These are phyloP conservation scores for Actinia tenebrosa DNA, from an alignment of 64 coral and sea anemone species.

Conservation along the genomic window DNA sequence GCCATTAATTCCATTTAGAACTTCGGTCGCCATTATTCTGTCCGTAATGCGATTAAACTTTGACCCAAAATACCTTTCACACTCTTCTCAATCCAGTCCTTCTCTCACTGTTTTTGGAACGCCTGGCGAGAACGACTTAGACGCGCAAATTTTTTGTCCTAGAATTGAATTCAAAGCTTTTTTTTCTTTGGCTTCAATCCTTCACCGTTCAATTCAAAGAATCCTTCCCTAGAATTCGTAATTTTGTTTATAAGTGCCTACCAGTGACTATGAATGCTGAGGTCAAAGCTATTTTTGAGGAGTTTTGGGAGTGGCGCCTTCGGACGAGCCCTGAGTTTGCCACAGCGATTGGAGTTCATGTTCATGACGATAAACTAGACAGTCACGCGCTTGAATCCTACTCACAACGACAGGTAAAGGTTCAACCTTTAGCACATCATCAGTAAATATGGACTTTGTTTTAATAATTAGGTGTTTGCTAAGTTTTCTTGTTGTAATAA, in stretches of 20 bases:
- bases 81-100: not conserved
- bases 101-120: not conserved
- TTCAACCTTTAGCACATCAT: constrained; percentile 14
- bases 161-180: not conserved
- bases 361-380: constrained; percentile 52
- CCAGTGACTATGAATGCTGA: constrained; percentile 46
- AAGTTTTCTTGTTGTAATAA: not conserved
- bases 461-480: not conserved
- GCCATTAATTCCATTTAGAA: constrained; percentile 25
- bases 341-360: constrained; percentile 65
- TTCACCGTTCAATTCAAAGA: not conserved
- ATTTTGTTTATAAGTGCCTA: constrained; percentile 17
- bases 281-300: constrained; percentile 61
- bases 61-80: constrained; percentile 29
- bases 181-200: not conserved
- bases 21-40: constrained; percentile 12
- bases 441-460: not conserved
- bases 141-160: not conserved
- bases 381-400: constrained; percentile 56
- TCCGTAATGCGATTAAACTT: not conserved
- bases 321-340: constrained; percentile 76
- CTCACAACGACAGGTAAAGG: constrained; percentile 47
- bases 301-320: constrained; percentile 91
- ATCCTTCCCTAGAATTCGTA: not conserved
- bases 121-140: constrained; percentile 11